phyloP scores from a whole-genome alignment of 2,888 invertebrate genomes.

The Stegophylla sp. region DNA sequence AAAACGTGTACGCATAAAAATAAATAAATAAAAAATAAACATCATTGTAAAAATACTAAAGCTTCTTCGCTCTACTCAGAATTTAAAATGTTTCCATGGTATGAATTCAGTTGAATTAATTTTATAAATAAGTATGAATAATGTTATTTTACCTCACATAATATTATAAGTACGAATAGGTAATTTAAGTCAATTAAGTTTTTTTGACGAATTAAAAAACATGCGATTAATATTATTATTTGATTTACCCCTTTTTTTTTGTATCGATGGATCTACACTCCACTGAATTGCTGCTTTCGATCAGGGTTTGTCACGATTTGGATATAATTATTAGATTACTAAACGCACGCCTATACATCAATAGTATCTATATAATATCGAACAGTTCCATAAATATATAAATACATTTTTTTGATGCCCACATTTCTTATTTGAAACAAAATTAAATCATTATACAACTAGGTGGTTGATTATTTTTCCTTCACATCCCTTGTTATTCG shows the following conservation, averaged over 20 bases:
- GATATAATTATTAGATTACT: background rate
- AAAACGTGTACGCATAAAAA: too few species aligned
- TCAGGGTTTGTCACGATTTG: conserved; percentile 1
- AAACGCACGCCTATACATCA: background rate
- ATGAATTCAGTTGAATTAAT: too few species aligned
- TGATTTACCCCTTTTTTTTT: too few species aligned
- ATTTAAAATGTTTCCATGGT: too few species aligned
- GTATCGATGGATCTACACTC: background rate
- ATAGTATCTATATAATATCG: too few species aligned
- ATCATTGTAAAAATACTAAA: too few species aligned
- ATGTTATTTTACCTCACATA: background rate
- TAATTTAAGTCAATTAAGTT: background rate
- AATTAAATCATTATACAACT: background rate
- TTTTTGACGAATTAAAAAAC: background rate
- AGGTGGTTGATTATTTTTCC: background rate
- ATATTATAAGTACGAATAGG: background rate
- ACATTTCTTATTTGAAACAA: background rate
- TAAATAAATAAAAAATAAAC: too few species aligned
- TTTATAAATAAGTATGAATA: conserved; percentile 16
- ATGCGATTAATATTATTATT: too few species aligned
- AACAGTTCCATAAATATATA: background rate
- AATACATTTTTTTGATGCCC: background rate
- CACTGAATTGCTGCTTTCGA: conserved; percentile 22
- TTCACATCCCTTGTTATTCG: background rate
- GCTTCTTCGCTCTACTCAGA: too few species aligned